Evolutionary conservation across 2,113 vertebrate genomes (phyloP).

Genomic region (Struthio camelus): DNA sequence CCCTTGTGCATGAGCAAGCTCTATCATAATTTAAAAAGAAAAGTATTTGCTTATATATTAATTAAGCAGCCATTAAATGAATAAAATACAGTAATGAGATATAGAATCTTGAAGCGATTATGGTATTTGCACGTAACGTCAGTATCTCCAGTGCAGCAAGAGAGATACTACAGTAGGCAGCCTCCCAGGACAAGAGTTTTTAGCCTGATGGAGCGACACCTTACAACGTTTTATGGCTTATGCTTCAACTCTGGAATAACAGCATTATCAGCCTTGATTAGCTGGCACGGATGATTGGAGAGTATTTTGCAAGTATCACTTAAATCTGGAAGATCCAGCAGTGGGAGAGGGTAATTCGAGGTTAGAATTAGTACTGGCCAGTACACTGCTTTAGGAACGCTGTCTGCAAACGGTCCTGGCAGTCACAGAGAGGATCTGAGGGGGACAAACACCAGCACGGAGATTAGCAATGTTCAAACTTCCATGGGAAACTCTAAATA

Average conservation of each 20-base stretch:
- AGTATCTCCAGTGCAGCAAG: neutral
- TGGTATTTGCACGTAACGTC: neutral
- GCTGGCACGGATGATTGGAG: neutral
- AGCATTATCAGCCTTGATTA: neutral
- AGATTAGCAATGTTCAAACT: neutral
- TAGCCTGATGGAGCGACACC: neutral
- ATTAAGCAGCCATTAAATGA: neutral
- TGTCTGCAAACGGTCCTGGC: too few relatives aligned
- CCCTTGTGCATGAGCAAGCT: neutral
- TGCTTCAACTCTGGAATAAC: neutral
- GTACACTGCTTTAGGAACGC: too few relatives aligned
- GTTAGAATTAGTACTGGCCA: neutral
- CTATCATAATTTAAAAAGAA: neutral
- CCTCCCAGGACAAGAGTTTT: rapidly evolving
- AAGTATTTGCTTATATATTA: neutral
- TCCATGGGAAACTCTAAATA: neutral
- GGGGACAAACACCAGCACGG: too few relatives aligned
- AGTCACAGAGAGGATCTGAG: too few relatives aligned
- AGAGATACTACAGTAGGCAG: neutral
- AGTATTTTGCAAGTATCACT: neutral
- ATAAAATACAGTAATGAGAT: neutral
- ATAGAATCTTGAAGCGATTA: neutral
- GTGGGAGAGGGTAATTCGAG: neutral
- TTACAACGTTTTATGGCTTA: neutral
- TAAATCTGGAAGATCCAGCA: neutral